phyloP scores from a whole-genome alignment of 2,797 vertebrate species.

The Coluber constrictor region DNA sequence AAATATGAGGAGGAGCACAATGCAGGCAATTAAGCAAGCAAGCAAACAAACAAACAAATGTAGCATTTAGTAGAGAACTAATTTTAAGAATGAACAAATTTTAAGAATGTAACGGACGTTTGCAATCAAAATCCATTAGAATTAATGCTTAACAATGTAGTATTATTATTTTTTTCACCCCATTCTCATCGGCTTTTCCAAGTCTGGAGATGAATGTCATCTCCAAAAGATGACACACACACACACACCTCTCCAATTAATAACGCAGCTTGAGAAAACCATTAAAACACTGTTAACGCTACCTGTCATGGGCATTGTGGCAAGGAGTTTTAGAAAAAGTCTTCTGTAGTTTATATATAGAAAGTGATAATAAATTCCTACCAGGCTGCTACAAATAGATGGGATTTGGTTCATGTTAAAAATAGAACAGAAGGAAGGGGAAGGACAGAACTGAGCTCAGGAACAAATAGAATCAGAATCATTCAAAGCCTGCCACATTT shows the following conservation, averaged over 20 bases:
- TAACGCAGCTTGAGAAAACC: background rate
- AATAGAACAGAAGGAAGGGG: slow-evolving; percentile 10
- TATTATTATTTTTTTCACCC: too few relatives aligned
- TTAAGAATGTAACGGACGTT: background rate
- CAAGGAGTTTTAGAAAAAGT: background rate
- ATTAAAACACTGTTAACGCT: too few relatives aligned
- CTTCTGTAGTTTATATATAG: slow-evolving; percentile 21
- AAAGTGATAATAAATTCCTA: slow-evolving; percentile 31
- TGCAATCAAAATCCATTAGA: background rate
- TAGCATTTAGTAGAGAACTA: background rate
- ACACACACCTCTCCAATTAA: too few relatives aligned
- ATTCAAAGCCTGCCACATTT: background rate
- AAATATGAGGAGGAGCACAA: background rate
- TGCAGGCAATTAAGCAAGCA: background rate
- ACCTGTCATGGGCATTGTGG: background rate
- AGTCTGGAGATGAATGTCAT: background rate
- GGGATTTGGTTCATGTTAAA: slow-evolving; percentile 27
- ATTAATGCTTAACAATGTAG: background rate
- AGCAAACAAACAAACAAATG: background rate
- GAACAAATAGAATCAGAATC: background rate
- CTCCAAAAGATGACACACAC: background rate
- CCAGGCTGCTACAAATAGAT: slow-evolving; percentile 28
- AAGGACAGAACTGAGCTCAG: background rate
- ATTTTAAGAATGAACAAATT: background rate
- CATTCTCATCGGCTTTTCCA: background rate